Evolutionary conservation across 2,888 invertebrate genomes (phyloP).

Genomic region (Diabrotica balteata): DNA sequence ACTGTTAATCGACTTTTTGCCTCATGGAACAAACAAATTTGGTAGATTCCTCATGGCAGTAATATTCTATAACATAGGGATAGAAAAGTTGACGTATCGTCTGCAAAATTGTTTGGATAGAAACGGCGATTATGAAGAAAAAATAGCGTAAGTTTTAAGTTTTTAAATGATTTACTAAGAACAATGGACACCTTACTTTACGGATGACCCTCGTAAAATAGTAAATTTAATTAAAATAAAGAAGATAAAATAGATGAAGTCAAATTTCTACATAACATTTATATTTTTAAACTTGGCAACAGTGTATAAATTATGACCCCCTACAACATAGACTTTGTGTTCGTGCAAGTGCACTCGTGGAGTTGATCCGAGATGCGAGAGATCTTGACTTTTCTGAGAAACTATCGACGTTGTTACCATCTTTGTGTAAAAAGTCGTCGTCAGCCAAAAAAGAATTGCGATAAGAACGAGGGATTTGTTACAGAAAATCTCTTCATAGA

Average conservation of each 20-base stretch:
- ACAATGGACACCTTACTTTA: too few relatives aligned
- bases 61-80: too few relatives aligned
- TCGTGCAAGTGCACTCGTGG: constrained; percentile 13
- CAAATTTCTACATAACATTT: neutral
- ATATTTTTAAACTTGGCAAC: neutral
- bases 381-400: constrained; percentile 25
- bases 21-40: too few relatives aligned
- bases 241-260: neutral
- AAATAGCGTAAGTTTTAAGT: too few relatives aligned
- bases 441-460: constrained; percentile 16
- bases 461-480: constrained; percentile 16
- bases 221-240: too few relatives aligned
- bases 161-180: too few relatives aligned
- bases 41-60: too few relatives aligned
- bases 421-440: constrained; percentile 17
- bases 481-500: constrained; percentile 12
- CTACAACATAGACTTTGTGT: constrained; percentile 1
- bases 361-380: constrained; percentile 1
- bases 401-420: constrained; percentile 14
- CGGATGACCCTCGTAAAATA: too few relatives aligned
- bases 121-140: too few relatives aligned
- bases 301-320: neutral
- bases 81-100: too few relatives aligned
- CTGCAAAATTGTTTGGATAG: too few relatives aligned
- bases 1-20: too few relatives aligned